These are phyloP conservation scores for Amphipyra tragopoginis DNA, from an alignment of 2,888 invertebrate genomes.

Conservation along the genomic window DNA sequence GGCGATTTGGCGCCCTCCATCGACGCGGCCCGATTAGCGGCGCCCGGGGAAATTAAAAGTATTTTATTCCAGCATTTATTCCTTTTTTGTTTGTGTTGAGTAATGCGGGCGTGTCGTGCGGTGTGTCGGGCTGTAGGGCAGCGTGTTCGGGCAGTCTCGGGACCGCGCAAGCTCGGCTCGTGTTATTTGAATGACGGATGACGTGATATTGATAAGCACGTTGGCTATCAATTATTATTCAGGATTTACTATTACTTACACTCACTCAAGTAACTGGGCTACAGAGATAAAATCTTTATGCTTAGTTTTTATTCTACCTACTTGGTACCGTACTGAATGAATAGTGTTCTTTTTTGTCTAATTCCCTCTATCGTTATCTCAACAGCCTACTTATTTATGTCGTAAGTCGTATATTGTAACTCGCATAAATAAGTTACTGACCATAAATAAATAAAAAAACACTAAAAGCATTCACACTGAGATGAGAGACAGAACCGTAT, in stretches of 20 bases:
- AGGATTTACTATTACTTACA: conserved; percentile 14
- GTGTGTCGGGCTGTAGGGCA: conserved; percentile 60
- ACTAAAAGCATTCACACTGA: conserved; percentile 50
- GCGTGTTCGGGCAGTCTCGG: conserved; percentile 26
- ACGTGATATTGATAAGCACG: conserved; percentile 43
- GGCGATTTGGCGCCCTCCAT: conserved; percentile 88
- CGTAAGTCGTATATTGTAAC: conserved; percentile 7
- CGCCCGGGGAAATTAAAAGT: conserved; percentile 89
- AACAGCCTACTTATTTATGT: conserved; percentile 32
- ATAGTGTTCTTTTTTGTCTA: too few species aligned
- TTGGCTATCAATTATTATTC: conserved; percentile 23
- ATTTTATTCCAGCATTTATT: conserved; percentile 88
- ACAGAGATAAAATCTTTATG: neutral
- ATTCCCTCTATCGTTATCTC: too few species aligned
- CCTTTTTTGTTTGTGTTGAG: conserved; percentile 86
- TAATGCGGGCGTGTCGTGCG: conserved; percentile 74
- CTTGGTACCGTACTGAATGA: too few species aligned
- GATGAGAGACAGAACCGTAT: conserved; percentile 43
- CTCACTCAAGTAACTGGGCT: conserved; percentile 6
- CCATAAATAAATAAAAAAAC: conserved; percentile 41
- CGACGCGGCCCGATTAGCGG: conserved; percentile 87
- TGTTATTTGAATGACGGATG: conserved; percentile 57
- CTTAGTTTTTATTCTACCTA: too few species aligned
- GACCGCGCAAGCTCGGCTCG: conserved; percentile 21
- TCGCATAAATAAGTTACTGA: too few species aligned